Base-by-base conservation (phyloP, 2,797 vertebrate genomes). In the Syngnathus rostellatus region DNA sequence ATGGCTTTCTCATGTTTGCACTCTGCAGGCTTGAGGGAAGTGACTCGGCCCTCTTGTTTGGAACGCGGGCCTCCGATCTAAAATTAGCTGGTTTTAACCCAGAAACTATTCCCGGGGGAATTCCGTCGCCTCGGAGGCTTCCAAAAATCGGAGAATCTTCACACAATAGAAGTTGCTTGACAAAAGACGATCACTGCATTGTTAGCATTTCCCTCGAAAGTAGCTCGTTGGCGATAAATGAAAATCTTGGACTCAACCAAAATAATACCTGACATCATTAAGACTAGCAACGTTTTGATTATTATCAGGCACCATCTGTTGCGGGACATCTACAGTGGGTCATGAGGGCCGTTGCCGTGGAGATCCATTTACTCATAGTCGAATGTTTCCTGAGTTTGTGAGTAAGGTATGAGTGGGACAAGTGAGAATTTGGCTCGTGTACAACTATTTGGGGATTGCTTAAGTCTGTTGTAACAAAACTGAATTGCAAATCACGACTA, bases 271-370 rank as follows among this genome's bases (percentile, higher is more conserved):
- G 72, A 78, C 76, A 77, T 85, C 77, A 60, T 54, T 4, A 37
- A 19, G 55, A 58, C 55, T 57, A 60, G 54, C 70, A 65, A 60
- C 48, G 37, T 37, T 31, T 31, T 31, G 67, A 81, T 85, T 74
- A 81, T 74, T 74, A 71, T 76, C 70, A 64, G 80, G 77, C 73
- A 77, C 87, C 89, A 90, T 88, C 88, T 89, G 89, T 77, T 69
- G 72, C 31, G 19, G 68, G 76, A 63, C 74, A 62, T 81, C 74
- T 67, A 66, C 54, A 70, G 5, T 0, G 72, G 76, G 80, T 78
- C 75, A 65, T 6, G 1, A 61, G 58, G 73, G 66, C 75, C 21
- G 64, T 80, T 68, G 51, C 75, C 73, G 72, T 3, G 17, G 75
- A 6, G 72, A 83, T 78, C 51, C 66, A 61, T 72, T 76, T 68